These are phyloP conservation scores for Himalopsyche tibetana DNA, from an alignment of 2,888 invertebrate species.

Conservation along the genomic window DNA sequence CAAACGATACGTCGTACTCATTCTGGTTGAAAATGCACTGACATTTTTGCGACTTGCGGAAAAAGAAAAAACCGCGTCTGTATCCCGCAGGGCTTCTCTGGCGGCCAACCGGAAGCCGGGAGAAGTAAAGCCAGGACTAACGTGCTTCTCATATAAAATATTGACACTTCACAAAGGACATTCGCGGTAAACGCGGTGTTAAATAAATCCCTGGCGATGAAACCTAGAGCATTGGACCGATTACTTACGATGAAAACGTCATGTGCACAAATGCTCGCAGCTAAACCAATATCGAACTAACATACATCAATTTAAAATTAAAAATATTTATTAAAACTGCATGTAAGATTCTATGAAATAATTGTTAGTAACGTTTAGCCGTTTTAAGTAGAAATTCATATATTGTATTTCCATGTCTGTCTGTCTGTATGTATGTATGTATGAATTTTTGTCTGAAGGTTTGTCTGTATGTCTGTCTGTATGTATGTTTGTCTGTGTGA, in stretches of 20 bases:
- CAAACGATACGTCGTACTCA: neutral
- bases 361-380: too few species aligned
- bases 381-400: too few species aligned
- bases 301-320: too few species aligned
- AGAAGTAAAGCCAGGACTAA: constrained; percentile 9
- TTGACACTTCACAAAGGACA: constrained; percentile 28
- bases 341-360: too few species aligned
- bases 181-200: constrained; percentile 12
- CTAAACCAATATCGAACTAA: neutral
- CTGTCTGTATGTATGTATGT: too few species aligned
- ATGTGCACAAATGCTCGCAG: neutral
- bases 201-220: constrained; percentile 31
- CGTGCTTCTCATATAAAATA: constrained; percentile 34
- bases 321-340: too few species aligned
- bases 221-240: constrained; percentile 14
- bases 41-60: neutral
- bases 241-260: neutral
- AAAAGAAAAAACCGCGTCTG: neutral
- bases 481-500: too few species aligned
- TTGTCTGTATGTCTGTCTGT: too few species aligned
- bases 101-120: neutral
- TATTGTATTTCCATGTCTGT: too few species aligned
- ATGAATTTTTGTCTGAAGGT: too few species aligned
- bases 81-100: neutral
- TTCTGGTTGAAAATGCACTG: constrained; percentile 1